Evolutionary conservation across 2,113 vertebrate genomes (phyloP).

Genomic region (Carassius auratus): DNA sequence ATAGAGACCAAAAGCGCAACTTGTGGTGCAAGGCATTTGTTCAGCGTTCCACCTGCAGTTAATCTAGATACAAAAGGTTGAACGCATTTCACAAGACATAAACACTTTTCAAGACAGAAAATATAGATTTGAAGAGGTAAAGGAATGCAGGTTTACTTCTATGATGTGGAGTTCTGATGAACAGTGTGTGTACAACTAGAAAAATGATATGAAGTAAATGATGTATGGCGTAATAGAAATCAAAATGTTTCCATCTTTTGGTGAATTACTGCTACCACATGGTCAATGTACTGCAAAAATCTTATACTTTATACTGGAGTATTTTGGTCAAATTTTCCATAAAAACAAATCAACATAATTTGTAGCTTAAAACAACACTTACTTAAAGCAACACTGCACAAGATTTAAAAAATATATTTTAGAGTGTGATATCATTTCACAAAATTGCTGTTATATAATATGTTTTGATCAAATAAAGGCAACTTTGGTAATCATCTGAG

Average conservation of each 20-base stretch:
- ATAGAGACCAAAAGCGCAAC: slow-evolving; percentile 21
- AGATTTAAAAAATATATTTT: no score
- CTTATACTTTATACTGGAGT: background rate
- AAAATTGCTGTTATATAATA: no score
- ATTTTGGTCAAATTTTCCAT: background rate
- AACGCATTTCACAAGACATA: background rate
- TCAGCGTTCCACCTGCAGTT: background rate
- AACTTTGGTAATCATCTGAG: no score
- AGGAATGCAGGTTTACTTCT: background rate
- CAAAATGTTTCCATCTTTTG: background rate
- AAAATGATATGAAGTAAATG: background rate
- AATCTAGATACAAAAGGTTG: background rate
- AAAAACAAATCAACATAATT: background rate
- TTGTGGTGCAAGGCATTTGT: slow-evolving; percentile 10
- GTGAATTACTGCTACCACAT: background rate
- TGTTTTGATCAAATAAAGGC: no score
- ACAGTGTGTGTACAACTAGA: background rate
- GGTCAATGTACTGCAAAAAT: background rate
- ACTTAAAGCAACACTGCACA: no score
- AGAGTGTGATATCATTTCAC: no score
- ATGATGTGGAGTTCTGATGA: background rate
- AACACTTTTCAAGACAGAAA: background rate
- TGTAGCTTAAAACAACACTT: no score
- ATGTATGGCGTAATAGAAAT: background rate
- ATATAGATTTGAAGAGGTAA: background rate